These are phyloP conservation scores for Candidula unifasciata DNA, from an alignment of 2,888 invertebrate species.

Conservation along the genomic window DNA sequence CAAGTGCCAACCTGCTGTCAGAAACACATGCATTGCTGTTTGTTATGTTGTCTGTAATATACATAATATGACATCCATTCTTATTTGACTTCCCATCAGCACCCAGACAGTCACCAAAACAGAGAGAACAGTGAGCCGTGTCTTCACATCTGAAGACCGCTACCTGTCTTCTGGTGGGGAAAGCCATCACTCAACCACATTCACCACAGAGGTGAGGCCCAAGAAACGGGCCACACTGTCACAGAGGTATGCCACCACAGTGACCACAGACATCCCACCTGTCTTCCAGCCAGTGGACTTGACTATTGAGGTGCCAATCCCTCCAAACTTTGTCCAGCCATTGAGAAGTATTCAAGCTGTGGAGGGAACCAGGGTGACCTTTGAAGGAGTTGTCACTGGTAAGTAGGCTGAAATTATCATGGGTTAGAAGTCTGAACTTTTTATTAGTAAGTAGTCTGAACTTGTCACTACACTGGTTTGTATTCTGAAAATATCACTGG, in stretches of 20 bases:
- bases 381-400: slow-evolving; percentile 91
- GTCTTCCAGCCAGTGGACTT: slow-evolving; percentile 76
- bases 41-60: too few species aligned
- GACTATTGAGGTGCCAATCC: slow-evolving; percentile 74
- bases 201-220: slow-evolving; percentile 65
- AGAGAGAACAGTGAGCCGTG: slow-evolving; percentile 68
- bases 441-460: too few species aligned
- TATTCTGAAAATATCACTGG: too few species aligned
- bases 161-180: slow-evolving; percentile 63
- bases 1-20: too few species aligned
- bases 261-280: slow-evolving; percentile 68
- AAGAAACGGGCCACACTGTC: slow-evolving; percentile 57
- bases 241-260: slow-evolving; percentile 67
- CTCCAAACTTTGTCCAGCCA: slow-evolving; percentile 81
- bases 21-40: slow-evolving; percentile 5
- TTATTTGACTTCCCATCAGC: slow-evolving; percentile 49
- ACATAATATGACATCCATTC: too few species aligned
- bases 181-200: slow-evolving; percentile 63
- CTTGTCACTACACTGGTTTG: too few species aligned
- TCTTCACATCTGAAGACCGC: slow-evolving; percentile 61
- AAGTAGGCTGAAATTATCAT: too few species aligned
- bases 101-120: slow-evolving; percentile 68
- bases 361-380: slow-evolving; percentile 93
- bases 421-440: too few species aligned
- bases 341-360: slow-evolving; percentile 91